Evolutionary conservation across 2,113 vertebrate genomes (phyloP), one percentile per base, ranked within the genome.

Genomic region (Geothlypis trichas): DNA sequence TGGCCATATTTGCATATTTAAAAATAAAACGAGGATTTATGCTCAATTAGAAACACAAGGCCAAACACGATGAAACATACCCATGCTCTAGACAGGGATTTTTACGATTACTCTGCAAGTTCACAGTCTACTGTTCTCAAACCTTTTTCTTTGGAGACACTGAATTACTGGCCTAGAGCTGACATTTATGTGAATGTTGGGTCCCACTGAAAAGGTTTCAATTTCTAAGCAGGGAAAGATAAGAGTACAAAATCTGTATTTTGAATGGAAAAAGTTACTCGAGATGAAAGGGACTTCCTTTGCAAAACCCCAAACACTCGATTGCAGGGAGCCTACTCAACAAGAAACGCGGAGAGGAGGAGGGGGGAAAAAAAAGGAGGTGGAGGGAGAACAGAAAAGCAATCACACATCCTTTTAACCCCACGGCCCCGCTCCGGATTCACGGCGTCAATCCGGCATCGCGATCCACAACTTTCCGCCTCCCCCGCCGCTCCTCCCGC

Each of bases 1-100:
- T 39, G 51, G 67, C 75, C 84, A 94, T 71, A 85, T 96, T 74
- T 93, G 87, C 90, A 95, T 90, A 93, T 58, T 83, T 77, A 95
- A 94, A 94, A 91, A 96, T 93, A 91, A 96, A 86, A 86, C 6
- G 26, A 62, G 66, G 58, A 57, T 76, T 85, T 61, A 30, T 23
- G 75, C 39, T 84, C 84, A 68, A 37, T 84, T 89, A 87, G 51
- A 81, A 93, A 66, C 41, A 42, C 47, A 47, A 84, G 52, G 26
- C 55, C 62, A 81, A 92, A 57, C 21, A 87, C 72, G 61, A 80
- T 42, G 59, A 81, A 68, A 63, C 19, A 42, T 1, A 66, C 3
- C 51, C 42, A 14, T 7, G 54, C 37, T 75, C 49, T 17, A 13
- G 26, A n/a, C 33, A 24, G 13, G 62, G 41, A 22, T 91, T 85